A percentile compares a stretch with the other conserved stretches of the same genome.
These are phyloP conservation scores for Phaedon cochleariae DNA, from an alignment of 2,888 invertebrate species.

Conservation along the genomic window DNA sequence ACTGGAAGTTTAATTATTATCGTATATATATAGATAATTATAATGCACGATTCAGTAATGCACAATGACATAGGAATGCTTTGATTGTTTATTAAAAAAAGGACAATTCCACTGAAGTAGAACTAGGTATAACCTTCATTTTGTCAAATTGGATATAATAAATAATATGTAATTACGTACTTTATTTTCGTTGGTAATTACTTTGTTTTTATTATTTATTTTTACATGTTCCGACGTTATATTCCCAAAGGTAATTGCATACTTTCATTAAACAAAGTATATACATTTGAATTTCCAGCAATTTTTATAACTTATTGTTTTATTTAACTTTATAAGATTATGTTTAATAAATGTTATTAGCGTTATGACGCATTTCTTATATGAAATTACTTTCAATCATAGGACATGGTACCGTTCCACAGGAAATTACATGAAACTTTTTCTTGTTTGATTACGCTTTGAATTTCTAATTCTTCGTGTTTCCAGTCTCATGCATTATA, in stretches of 20 bases:
- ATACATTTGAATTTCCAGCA: slow-evolving; percentile 47
- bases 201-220: slow-evolving; percentile 46
- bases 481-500: not conserved
- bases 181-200: slow-evolving; percentile 44
- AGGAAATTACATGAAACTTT: slow-evolving; percentile 7
- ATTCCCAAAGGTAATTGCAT: slow-evolving; percentile 47
- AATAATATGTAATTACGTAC: slow-evolving; percentile 42
- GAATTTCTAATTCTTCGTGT: not conserved
- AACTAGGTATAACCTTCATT: slow-evolving; percentile 33
- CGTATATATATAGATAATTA: not conserved
- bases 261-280: slow-evolving; percentile 48
- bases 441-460: not conserved
- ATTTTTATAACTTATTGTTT: slow-evolving; percentile 40
- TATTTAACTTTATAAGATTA: slow-evolving; percentile 36
- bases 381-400: slow-evolving; percentile 15
- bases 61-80: not conserved
- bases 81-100: not conserved
- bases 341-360: slow-evolving; percentile 37
- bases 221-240: slow-evolving; percentile 40
- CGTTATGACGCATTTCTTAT: slow-evolving; percentile 35
- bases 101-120: slow-evolving; percentile 28
- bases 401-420: not conserved
- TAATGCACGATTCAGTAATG: not conserved
- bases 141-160: slow-evolving; percentile 32
- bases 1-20: not conserved